Conservation (phyloP, 2,888 invertebrate genomes). For the Cataglyphis rosenhaueri region DNA sequence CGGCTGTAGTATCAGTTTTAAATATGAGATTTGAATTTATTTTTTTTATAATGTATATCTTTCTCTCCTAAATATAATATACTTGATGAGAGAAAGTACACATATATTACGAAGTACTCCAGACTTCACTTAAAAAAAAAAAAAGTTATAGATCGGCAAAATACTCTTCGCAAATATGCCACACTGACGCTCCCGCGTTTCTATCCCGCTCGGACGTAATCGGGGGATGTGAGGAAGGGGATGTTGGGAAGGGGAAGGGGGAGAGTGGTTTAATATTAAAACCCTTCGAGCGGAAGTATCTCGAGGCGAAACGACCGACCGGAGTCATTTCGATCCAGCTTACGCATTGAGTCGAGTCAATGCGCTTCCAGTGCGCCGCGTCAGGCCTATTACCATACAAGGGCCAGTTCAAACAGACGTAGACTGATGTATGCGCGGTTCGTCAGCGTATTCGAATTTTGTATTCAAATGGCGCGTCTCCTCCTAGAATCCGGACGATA, state of each 20-base stretch:
- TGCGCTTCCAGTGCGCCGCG: slow-evolving; percentile 51
- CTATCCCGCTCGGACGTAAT: slow-evolving; percentile 43
- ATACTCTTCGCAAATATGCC: slow-evolving; percentile 45
- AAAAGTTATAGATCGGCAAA: slow-evolving; percentile 3
- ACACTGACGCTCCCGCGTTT: slow-evolving; percentile 26
- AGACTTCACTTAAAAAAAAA: background rate
- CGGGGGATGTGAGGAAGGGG: slow-evolving; percentile 23
- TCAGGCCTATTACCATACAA: slow-evolving; percentile 81
- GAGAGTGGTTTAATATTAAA: slow-evolving; percentile 52
- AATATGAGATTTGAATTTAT: background rate
- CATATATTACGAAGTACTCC: background rate
- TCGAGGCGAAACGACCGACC: slow-evolving; percentile 53
- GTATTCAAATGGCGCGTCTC: slow-evolving; percentile 84
- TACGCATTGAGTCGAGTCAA: slow-evolving; percentile 61
- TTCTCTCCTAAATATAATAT: background rate
- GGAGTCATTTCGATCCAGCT: slow-evolving; percentile 66
- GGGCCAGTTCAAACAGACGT: slow-evolving; percentile 84
- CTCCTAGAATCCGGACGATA: slow-evolving; percentile 75
- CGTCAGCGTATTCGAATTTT: slow-evolving; percentile 84
- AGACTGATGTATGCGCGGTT: slow-evolving; percentile 84
- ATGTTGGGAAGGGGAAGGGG: background rate
- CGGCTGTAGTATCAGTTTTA: background rate
- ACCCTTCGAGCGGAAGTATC: slow-evolving; percentile 55
- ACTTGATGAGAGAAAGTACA: background rate
- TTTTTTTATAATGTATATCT: background rate